These are phyloP conservation scores for Ceraclea dissimilis DNA, from an alignment of 2,888 invertebrate genomes.

Conservation along the genomic window DNA sequence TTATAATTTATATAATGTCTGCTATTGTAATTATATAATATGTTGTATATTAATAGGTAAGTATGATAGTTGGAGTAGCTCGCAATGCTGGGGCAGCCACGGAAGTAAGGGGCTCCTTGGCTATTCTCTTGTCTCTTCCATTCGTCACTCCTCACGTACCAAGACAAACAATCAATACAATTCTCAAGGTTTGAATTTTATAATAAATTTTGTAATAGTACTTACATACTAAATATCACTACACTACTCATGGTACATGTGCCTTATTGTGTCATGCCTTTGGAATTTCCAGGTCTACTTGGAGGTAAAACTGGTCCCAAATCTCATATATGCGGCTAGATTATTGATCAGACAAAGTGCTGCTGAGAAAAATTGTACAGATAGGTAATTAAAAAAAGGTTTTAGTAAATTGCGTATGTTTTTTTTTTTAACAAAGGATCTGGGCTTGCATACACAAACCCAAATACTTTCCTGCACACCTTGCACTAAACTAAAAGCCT, in stretches of 20 bases:
- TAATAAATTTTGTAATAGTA: slow-evolving; percentile 26
- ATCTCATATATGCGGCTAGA: slow-evolving; percentile 71
- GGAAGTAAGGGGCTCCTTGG: slow-evolving; percentile 41
- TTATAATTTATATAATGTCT: too few species aligned
- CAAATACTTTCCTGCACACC: too few species aligned
- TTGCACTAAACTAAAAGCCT: too few species aligned
- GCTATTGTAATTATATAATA: not conserved
- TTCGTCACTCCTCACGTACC: slow-evolving; percentile 38
- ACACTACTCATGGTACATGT: not conserved
- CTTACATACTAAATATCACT: not conserved
- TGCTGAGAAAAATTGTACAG: slow-evolving; percentile 35
- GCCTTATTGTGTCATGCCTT: not conserved
- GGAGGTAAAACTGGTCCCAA: slow-evolving; percentile 74
- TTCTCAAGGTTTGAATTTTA: slow-evolving; percentile 36
- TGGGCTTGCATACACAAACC: too few species aligned
- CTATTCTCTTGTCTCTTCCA: slow-evolving; percentile 41
- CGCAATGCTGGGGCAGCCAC: slow-evolving; percentile 34
- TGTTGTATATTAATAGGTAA: slow-evolving; percentile 32
- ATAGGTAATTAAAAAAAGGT: slow-evolving; percentile 31
- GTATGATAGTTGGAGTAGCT: slow-evolving; percentile 39
- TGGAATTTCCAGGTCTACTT: slow-evolving; percentile 55
- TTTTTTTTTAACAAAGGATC: not conserved
- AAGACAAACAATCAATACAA: slow-evolving; percentile 40
- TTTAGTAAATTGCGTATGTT: not conserved
- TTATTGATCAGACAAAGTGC: slow-evolving; percentile 43